Evolutionary conservation across 2,888 invertebrate species (phyloP).

Genomic region (Lamellibrachia satsuma): DNA sequence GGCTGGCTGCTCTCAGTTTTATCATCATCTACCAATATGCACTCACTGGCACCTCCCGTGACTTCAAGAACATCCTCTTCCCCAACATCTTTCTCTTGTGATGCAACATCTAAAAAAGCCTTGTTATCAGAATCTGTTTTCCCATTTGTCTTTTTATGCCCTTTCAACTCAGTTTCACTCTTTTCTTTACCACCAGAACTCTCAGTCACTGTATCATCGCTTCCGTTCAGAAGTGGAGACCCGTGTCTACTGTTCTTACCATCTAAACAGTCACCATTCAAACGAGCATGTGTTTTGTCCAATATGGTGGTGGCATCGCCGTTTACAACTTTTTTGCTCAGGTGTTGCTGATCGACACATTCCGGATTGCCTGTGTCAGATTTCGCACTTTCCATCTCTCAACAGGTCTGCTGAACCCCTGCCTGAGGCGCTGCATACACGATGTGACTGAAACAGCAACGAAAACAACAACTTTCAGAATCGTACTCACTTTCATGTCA

Average conservation of each 20-base stretch:
- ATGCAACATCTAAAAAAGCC: neutral
- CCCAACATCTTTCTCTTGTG: neutral
- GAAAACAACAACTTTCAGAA: conserved; percentile 8
- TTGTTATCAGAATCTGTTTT: conserved; percentile 6
- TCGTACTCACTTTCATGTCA: neutral
- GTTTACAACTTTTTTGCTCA: neutral
- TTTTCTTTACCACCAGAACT: neutral
- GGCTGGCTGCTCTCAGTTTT: neutral
- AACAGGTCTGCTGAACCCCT: neutral
- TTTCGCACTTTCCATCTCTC: neutral
- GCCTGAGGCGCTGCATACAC: neutral
- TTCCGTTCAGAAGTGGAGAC: conserved; percentile 2
- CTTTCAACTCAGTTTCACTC: neutral
- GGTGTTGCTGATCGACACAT: neutral
- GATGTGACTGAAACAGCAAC: neutral
- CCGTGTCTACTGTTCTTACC: neutral
- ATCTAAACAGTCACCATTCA: neutral
- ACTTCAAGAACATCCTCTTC: neutral
- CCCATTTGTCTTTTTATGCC: neutral
- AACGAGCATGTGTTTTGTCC: neutral
- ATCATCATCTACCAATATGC: neutral
- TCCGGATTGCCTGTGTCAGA: neutral
- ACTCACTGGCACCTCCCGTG: neutral
- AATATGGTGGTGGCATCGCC: neutral
- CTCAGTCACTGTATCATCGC: neutral